phyloP scores from a whole-genome alignment of 2,797 vertebrate species.

The Benthosema pterotum region DNA sequence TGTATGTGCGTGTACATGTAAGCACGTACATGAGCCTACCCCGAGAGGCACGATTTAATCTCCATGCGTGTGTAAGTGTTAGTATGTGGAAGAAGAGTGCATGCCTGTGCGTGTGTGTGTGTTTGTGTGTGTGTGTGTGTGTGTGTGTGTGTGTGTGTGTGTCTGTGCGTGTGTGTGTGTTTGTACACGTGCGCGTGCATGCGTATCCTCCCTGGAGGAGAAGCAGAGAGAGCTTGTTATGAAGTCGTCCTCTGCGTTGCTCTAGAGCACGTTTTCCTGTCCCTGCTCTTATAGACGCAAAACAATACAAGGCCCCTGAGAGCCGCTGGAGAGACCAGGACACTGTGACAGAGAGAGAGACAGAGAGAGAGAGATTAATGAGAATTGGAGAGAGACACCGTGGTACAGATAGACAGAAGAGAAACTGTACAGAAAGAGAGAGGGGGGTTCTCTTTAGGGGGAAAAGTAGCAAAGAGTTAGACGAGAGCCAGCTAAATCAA shows the following conservation, averaged over 20 bases:
- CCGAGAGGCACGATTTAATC: too few species aligned
- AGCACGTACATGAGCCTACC: too few species aligned
- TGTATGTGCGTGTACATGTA: neutral
- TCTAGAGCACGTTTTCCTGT: conserved; percentile 12
- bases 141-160: conserved; percentile 13
- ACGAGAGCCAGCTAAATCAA: too few species aligned
- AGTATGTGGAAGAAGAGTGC: too few species aligned
- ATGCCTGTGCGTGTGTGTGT: too few species aligned
- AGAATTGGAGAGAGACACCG: neutral
- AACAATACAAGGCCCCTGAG: conserved; percentile 38
- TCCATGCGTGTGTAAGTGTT: neutral
- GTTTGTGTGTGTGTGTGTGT: conserved; percentile 1
- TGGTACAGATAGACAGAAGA: neutral
- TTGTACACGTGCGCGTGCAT: neutral
- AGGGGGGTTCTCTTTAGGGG: too few species aligned
- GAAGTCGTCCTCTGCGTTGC: conserved; percentile 28
- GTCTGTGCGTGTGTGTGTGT: neutral
- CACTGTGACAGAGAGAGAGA: conserved; percentile 12
- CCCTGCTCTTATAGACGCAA: conserved; percentile 22
- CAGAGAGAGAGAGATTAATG: neutral
- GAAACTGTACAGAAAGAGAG: too few species aligned
- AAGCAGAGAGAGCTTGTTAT: conserved; percentile 13
- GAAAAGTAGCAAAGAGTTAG: too few species aligned
- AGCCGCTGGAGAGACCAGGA: conserved; percentile 12
- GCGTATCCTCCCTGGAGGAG: conserved; percentile 19